Evolutionary conservation across 2,888 invertebrate species (phyloP).

Genomic region (Agonopterix subpropinquella): DNA sequence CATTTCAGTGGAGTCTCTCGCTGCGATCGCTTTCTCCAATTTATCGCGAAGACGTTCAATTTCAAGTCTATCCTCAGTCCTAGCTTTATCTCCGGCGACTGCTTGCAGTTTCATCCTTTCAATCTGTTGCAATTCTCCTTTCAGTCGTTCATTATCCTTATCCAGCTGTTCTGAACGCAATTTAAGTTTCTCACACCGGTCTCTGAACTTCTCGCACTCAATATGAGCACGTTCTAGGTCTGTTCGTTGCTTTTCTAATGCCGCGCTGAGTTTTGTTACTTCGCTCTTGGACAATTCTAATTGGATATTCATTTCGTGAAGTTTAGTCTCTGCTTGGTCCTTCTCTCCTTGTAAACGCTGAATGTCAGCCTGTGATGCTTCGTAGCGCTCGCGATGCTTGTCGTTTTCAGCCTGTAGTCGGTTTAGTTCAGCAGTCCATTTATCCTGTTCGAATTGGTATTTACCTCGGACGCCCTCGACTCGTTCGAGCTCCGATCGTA

Average conservation of each 20-base stretch:
- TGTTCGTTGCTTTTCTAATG: constrained; percentile 86
- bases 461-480: constrained; percentile 82
- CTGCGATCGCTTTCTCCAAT: constrained; percentile 88
- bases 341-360: constrained; percentile 79
- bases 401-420: constrained; percentile 86
- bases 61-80: constrained; percentile 83
- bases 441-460: constrained; percentile 75
- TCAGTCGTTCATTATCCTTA: constrained; percentile 71
- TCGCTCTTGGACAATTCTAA: constrained; percentile 87
- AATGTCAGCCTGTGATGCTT: constrained; percentile 83
- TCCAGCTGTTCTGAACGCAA: constrained; percentile 81
- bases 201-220: constrained; percentile 91
- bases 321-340: constrained; percentile 80
- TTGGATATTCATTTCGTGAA: constrained; percentile 88
- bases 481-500: constrained; percentile 82
- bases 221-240: constrained; percentile 90
- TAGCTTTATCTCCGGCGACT: constrained; percentile 78
- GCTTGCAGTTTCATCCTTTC: constrained; percentile 84
- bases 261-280: constrained; percentile 81
- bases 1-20: constrained; percentile 88
- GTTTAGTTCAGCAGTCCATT: constrained; percentile 78
- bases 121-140: constrained; percentile 78
- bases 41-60: constrained; percentile 90
- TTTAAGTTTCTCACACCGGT: constrained; percentile 90
- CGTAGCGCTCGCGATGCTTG: constrained; percentile 85